These are phyloP conservation scores for Thecocarcelia acutangulata DNA, from an alignment of 2,888 invertebrate genomes.

Conservation along the genomic window DNA sequence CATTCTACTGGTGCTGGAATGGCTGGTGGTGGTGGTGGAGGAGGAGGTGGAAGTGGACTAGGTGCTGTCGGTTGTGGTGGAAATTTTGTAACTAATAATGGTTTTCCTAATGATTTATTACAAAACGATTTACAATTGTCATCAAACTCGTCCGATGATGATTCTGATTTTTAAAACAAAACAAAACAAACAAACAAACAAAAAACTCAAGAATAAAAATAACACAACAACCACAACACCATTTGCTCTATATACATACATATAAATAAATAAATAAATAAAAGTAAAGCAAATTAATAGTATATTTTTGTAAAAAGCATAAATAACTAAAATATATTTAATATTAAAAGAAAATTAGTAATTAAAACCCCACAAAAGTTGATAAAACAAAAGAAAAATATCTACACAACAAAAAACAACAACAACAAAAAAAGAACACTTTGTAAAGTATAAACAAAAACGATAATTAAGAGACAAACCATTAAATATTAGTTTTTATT, in stretches of 20 bases:
- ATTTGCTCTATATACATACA: conserved; percentile 37
- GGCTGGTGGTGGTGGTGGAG: not conserved
- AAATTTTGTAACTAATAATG: conserved; percentile 77
- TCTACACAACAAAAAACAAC: conserved; percentile 25
- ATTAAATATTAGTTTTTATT: conserved; percentile 60
- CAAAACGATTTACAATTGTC: conserved; percentile 93
- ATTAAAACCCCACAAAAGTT: conserved; percentile 41
- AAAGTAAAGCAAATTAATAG: conserved; percentile 45
- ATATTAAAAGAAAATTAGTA: conserved; percentile 25
- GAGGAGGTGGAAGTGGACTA: not conserved
- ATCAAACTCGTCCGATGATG: conserved; percentile 89
- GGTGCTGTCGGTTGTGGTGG: conserved; percentile 10
- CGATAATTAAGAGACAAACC: conserved; percentile 46
- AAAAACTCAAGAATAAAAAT: conserved; percentile 2
- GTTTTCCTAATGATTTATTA: conserved; percentile 83
- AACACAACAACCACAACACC: conserved; percentile 49
- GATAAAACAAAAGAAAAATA: conserved; percentile 33
- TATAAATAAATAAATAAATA: conserved; percentile 19
- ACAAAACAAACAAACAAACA: conserved; percentile 15
- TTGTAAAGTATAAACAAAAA: conserved; percentile 48
- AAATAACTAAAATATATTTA: conserved; percentile 41
- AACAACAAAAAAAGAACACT: conserved; percentile 21
- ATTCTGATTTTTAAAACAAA: conserved; percentile 66
- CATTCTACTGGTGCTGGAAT: conserved; percentile 50
- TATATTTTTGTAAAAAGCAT: conserved; percentile 63